Evolutionary conservation across 1,140 invertebrate species (phyloP), one percentile per base, ranked within the genome.

Genomic region (Drosophila eugracilis): DNA sequence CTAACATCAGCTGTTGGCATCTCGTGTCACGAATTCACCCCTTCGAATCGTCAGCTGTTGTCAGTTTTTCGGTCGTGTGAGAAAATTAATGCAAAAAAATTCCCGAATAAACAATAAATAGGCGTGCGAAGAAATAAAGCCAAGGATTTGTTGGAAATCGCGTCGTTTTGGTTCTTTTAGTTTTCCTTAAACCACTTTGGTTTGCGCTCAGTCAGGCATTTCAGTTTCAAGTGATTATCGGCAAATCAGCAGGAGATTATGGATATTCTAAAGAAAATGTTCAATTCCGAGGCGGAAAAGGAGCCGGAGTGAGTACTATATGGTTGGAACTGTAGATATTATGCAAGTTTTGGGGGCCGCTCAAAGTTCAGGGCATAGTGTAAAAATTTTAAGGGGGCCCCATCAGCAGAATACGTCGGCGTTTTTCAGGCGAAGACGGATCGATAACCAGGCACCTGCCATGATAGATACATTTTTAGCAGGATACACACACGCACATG

Each of bases 221-320:
- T 37, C 10, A 12, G 37, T 12, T 53, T 36, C 39, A 60, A 42
- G 24, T 15, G 17, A 54, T 36, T 59, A 65, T 34, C 30, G 44
- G 41, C 39, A 48, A 53, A 65, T 30, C 30, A 49, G 41, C 42
- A 53, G 17, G 39, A 44, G 7, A 22, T 6, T 34, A 91, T 91
- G 89, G 89, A 91, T 78, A 84, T 91, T 54, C 73, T 91, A 17
- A 89, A 78, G 78, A 91, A 91, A 89, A 91, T 91, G 89, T 91
- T 91, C 67, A 69, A 90, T 71, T 75, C 77, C 45, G 73, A 76
- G 63, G 58, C 76, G 54, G 75, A 86, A 50, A 75, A 86, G 62
- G 60, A 73, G 60, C 63, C 75, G 41, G 85, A 90, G 89, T 91
- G 72, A 91, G 89, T 91, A 52, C 7, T 14, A 2, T 9, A 32